These are phyloP conservation scores for Styela clava DNA, from an alignment of 23 tunicate genomes.

Conservation along the genomic window DNA sequence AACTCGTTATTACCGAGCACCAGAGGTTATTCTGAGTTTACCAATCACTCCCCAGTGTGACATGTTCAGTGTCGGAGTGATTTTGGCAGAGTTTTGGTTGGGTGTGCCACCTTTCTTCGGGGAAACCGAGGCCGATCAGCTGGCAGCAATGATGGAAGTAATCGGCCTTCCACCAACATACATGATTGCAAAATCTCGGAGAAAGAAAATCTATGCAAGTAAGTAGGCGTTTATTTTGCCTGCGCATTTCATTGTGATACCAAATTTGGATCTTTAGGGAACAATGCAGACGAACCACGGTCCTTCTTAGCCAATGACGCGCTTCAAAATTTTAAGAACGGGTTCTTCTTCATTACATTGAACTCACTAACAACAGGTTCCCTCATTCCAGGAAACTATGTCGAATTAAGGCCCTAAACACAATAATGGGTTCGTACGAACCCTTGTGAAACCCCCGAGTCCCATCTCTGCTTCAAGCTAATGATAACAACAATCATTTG, in stretches of 20 bases:
- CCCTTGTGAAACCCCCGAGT: too few relatives aligned
- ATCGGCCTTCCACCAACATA: constrained; percentile 81
- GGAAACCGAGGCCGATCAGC: constrained; percentile 82
- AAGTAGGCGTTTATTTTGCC: not conserved
- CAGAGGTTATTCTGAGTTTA: constrained; percentile 86
- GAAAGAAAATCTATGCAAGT: constrained; percentile 83
- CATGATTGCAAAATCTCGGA: constrained; percentile 73
- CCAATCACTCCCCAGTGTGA: constrained; percentile 65
- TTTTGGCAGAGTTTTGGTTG: constrained; percentile 67
- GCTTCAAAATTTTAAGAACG: not conserved
- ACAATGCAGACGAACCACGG: not conserved
- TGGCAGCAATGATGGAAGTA: constrained; percentile 98
- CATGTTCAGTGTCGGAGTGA: constrained; percentile 98
- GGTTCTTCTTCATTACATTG: too few relatives aligned
- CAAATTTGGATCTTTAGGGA: not conserved
- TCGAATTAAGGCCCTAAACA: too few relatives aligned
- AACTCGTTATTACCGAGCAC: constrained; percentile 92
- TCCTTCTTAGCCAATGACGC: not conserved
- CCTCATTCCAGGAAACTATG: too few relatives aligned
- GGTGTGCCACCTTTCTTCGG: constrained; percentile 91
- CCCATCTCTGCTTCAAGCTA: too few relatives aligned
- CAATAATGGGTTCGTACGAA: too few relatives aligned
- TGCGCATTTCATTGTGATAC: not conserved
- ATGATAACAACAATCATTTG: too few relatives aligned
- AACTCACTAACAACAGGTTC: too few relatives aligned